Evolutionary conservation across 2,888 invertebrate species (phyloP).

Genomic region (Limnephilus marmoratus): DNA sequence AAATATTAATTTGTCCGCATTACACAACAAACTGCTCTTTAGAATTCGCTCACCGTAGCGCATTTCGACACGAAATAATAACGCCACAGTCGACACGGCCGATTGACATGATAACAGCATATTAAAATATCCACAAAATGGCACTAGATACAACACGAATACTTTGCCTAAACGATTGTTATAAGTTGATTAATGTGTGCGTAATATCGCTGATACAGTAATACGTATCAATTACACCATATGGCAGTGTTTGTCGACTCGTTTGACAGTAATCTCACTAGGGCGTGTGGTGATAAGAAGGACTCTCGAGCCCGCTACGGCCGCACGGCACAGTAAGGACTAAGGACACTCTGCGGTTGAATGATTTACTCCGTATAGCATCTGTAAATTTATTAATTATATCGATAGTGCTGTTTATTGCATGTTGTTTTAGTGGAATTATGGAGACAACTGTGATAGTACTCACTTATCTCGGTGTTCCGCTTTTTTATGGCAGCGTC

Average conservation of each 20-base stretch:
- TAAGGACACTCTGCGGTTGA: conserved; percentile 38
- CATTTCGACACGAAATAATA: conserved; percentile 24
- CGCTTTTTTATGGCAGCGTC: neutral
- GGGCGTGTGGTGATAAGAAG: conserved; percentile 41
- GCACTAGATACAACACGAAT: conserved; percentile 11
- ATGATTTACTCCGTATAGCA: conserved; percentile 57
- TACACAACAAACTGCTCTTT: conserved; percentile 35
- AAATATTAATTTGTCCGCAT: conserved; percentile 36
- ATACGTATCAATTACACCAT: conserved; percentile 63
- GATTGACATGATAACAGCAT: conserved; percentile 47
- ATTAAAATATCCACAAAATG: conserved; percentile 50
- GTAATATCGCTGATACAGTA: conserved; percentile 48
- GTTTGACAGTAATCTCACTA: conserved; percentile 62
- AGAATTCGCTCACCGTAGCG: conserved; percentile 26
- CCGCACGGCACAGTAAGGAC: neutral
- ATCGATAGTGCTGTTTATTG: conserved; percentile 56
- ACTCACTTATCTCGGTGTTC: neutral
- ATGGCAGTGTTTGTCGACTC: conserved; percentile 61
- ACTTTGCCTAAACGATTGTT: conserved; percentile 33
- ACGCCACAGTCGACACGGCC: neutral
- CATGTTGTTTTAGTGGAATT: conserved; percentile 20
- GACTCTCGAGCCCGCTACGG: neutral
- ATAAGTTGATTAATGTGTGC: conserved; percentile 55
- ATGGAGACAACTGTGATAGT: conserved; percentile 28
- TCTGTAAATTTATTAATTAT: conserved; percentile 58